Evolutionary conservation across 1,140 invertebrate species (phyloP).

Genomic region (Macrosteles quadrilineatus): DNA sequence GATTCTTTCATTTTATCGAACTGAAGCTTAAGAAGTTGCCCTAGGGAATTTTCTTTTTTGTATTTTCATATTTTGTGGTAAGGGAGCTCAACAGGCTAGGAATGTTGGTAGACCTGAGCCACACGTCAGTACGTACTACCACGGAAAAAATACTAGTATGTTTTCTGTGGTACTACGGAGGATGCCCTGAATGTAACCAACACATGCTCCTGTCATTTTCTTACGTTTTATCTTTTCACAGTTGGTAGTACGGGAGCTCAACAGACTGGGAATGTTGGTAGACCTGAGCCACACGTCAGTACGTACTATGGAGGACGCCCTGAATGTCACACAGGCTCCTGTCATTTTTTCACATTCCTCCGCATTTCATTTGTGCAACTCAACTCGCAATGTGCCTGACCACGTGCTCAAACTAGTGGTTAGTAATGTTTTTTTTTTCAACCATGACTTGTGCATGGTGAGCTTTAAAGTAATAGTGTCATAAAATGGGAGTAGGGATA

Average conservation of each 20-base stretch:
- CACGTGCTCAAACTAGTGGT: conserved; percentile 77
- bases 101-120: conserved; percentile 90
- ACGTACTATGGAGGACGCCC: conserved; percentile 76
- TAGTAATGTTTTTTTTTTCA: no score
- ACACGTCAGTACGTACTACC: conserved; percentile 81
- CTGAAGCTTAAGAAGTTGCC: conserved; percentile 81
- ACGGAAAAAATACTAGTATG: no score
- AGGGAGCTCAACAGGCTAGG: conserved; percentile 84
- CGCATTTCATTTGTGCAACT: conserved; percentile 80
- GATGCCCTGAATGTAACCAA: conserved; percentile 71
- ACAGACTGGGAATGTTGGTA: conserved; percentile 87
- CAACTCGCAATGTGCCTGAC: conserved; percentile 83
- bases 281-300: conserved; percentile 85
- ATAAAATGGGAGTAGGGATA: no score
- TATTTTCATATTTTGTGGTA: conserved; percentile 72
- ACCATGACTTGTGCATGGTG: no score
- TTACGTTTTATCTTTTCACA: conserved; percentile 54
- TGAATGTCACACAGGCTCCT: conserved; percentile 73
- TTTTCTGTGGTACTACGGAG: conserved; percentile 75
- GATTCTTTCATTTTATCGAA: conserved; percentile 43
- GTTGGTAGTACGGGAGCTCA: conserved; percentile 81
- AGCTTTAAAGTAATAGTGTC: no score
- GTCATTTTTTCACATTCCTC: conserved; percentile 90
- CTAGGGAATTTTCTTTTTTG: conserved; percentile 90
- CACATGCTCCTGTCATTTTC: conserved; percentile 68